Percentiles rank a stretch among this genome's conserved stretches.
Conservation (phyloP, 2,888 invertebrate genomes). For the Drosophila mettleri region DNA sequence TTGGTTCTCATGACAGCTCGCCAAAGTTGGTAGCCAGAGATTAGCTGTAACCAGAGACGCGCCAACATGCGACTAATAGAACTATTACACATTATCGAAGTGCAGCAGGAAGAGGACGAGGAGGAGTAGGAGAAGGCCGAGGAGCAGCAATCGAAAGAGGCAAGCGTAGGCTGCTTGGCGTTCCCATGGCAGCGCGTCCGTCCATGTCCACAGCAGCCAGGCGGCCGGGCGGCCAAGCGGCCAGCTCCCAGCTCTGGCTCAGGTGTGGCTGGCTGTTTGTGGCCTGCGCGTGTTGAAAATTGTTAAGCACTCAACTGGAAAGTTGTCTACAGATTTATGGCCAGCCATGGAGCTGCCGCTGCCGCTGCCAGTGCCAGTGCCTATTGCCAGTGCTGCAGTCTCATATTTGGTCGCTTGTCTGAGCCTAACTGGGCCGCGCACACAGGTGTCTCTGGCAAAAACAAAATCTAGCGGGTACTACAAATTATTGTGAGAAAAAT, state of each 20-base stretch:
- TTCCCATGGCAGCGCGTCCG: conserved; percentile 49
- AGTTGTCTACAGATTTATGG: conserved; percentile 75
- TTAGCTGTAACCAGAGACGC: conserved; percentile 78
- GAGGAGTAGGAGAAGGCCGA: background rate
- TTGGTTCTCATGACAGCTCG: conserved; percentile 60
- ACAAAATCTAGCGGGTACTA: conserved; percentile 64
- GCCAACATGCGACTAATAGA: conserved; percentile 77
- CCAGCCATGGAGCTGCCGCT: conserved; percentile 41
- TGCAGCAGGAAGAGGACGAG: conserved; percentile 13
- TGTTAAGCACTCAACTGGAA: conserved; percentile 74
- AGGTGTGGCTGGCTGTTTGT: conserved; percentile 56
- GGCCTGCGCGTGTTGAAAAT: conserved; percentile 64
- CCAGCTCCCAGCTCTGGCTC: conserved; percentile 35
- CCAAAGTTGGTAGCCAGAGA: conserved; percentile 79
- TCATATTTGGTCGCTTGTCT: conserved; percentile 69
- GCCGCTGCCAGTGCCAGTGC: background rate
- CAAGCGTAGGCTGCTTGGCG: conserved; percentile 55
- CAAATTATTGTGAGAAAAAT: conserved; percentile 81
- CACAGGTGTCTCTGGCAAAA: conserved; percentile 69
- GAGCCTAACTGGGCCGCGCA: conserved; percentile 50
- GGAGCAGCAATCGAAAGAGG: background rate
- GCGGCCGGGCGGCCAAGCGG: background rate
- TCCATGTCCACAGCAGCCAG: conserved; percentile 16
- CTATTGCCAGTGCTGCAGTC: conserved; percentile 32
- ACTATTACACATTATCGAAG: conserved; percentile 77